Conservation (phyloP, 2,113 vertebrate species). For the Myotis yumanensis region DNA sequence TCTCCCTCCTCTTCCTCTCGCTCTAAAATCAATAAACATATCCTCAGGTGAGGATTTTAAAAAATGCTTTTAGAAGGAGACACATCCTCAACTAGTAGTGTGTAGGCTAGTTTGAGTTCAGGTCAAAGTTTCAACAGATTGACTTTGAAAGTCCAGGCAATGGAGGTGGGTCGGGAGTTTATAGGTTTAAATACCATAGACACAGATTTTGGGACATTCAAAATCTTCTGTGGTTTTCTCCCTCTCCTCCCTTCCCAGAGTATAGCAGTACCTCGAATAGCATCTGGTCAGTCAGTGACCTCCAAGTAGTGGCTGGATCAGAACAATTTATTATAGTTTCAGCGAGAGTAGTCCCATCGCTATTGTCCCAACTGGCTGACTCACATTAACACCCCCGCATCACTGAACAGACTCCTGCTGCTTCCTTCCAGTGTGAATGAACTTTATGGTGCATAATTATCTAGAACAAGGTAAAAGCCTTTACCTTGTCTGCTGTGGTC, state of each 20-base stretch:
- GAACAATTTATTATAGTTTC: not conserved
- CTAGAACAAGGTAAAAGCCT: not conserved
- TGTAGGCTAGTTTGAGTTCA: constrained; percentile 27
- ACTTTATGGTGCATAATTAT: constrained; percentile 31
- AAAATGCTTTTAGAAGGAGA: not conserved
- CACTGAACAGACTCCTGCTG: not conserved
- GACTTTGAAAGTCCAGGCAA: not conserved
- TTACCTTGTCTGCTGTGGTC: not conserved
- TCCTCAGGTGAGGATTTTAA: not conserved
- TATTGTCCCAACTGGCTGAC: not conserved
- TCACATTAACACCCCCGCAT: not conserved
- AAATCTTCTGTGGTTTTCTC: not conserved
- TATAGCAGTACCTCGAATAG: not conserved
- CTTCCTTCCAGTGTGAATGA: constrained; percentile 42
- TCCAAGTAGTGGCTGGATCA: constrained; percentile 8
- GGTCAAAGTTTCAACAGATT: not conserved
- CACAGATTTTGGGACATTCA: not conserved
- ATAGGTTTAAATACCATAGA: not conserved
- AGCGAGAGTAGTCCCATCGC: not conserved
- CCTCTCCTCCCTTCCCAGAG: not conserved
- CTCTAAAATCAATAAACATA: not conserved
- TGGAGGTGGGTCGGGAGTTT: not conserved
- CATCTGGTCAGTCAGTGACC: not conserved
- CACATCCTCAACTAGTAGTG: not conserved
- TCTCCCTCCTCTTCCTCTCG: not conserved